phyloP scores from a whole-genome alignment of 2,888 invertebrate genomes.

The Luperina testacea region DNA sequence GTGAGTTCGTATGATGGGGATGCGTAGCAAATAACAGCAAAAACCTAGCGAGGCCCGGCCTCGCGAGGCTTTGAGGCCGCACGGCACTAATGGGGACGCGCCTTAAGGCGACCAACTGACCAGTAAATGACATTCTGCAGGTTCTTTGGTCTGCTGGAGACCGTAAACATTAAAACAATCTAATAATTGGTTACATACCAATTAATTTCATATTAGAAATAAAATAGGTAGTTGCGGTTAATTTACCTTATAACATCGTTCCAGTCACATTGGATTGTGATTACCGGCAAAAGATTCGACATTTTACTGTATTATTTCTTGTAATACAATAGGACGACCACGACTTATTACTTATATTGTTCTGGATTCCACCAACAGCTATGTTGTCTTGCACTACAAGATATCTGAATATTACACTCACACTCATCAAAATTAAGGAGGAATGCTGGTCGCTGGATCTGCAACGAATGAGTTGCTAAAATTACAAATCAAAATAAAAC shows the following conservation, averaged over 20 bases:
- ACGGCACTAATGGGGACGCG: no score
- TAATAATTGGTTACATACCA: not conserved
- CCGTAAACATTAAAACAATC: not conserved
- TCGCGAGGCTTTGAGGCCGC: no score
- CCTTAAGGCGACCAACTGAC: no score
- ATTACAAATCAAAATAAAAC: conserved; percentile 58
- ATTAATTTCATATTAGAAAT: not conserved
- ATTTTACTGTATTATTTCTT: conserved; percentile 59
- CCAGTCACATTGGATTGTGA: conserved; percentile 90
- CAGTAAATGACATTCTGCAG: not conserved
- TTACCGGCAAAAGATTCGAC: conserved; percentile 78
- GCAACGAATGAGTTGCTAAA: conserved; percentile 56
- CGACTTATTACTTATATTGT: not conserved
- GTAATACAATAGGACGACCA: not conserved
- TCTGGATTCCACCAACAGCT: not conserved
- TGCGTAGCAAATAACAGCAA: no score
- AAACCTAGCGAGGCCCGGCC: no score
- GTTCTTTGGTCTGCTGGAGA: not conserved
- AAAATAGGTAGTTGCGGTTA: not conserved
- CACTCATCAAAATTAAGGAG: conserved; percentile 11
- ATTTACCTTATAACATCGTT: conserved; percentile 87
- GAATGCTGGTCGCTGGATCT: not conserved
- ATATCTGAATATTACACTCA: conserved; percentile 6
- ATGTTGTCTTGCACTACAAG: not conserved
- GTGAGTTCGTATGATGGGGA: no score